Conservation (phyloP, 2,113 vertebrate species). For the Gallinago jamesoni region DNA sequence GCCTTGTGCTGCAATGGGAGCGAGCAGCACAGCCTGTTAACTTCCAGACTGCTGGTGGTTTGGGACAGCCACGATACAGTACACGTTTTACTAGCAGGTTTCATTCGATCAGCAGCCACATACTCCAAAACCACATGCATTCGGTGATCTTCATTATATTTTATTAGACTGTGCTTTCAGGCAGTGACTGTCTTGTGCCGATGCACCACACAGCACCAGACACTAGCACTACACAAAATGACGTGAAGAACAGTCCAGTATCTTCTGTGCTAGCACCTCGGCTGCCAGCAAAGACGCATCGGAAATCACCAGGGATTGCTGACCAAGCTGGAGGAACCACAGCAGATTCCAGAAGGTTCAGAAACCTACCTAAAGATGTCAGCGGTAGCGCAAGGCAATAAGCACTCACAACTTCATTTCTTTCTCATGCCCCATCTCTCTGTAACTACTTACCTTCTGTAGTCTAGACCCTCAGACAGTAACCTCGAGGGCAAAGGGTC, state of each 20-base stretch:
- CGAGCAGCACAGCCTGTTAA: background rate
- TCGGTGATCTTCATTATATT: background rate
- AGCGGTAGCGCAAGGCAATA: background rate
- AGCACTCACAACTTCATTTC: background rate
- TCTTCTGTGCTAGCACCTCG: accelerated
- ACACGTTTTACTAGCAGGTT: background rate
- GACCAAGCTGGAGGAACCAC: background rate
- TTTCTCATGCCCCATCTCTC: background rate
- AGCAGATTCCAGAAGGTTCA: background rate
- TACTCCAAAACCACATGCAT: background rate
- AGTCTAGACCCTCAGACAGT: background rate
- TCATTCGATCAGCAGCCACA: background rate
- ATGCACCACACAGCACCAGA: background rate
- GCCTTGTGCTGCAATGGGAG: background rate
- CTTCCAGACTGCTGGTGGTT: background rate
- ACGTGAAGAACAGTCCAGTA: background rate
- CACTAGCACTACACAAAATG: background rate
- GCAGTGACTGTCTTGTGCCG: background rate
- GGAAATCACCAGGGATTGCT: background rate
- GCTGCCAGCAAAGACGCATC: background rate
- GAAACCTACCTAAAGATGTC: background rate
- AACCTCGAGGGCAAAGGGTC: background rate
- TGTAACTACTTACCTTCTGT: background rate
- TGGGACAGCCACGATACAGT: background rate
- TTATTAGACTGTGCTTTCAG: background rate